phyloP scores from a whole-genome alignment of 2,113 vertebrate species.

The Nibea coibor region DNA sequence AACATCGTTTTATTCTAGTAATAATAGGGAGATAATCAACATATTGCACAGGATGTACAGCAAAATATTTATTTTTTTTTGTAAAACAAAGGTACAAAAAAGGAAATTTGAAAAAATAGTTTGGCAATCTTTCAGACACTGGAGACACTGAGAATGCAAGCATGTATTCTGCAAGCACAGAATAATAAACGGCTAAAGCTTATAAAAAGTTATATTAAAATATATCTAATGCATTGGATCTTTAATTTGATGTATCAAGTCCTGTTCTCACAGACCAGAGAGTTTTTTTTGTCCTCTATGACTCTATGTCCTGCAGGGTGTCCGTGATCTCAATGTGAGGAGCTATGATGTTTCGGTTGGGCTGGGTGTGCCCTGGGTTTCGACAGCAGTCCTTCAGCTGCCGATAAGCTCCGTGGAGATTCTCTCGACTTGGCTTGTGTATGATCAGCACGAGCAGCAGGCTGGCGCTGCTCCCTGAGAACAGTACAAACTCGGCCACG shows the following conservation, averaged over 20 bases:
- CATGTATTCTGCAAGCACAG: conserved; percentile 5
- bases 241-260: neutral
- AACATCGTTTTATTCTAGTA: neutral
- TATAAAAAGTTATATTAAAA: neutral
- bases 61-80: conserved; percentile 24
- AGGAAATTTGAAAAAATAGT: neutral
- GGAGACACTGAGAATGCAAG: conserved; percentile 1
- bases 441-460: conserved; percentile 76
- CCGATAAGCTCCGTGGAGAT: conserved; percentile 47
- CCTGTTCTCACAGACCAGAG: neutral
- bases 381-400: conserved; percentile 71
- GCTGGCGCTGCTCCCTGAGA: conserved; percentile 79
- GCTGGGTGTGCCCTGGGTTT: conserved; percentile 46
- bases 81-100: conserved; percentile 15
- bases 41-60: neutral
- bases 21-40: neutral
- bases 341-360: conserved; percentile 76
- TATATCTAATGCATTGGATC: neutral
- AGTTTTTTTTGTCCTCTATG: conserved; percentile 18
- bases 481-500: conserved; percentile 84
- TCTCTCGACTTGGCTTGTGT: conserved; percentile 75
- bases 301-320: conserved; percentile 68
- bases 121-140: conserved; percentile 1
- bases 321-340: conserved; percentile 77
- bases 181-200: conserved; percentile 3